Percentiles rank a stretch among this genome's conserved stretches.
Conservation (phyloP, 2,888 invertebrate species). For the Mesoligia furuncula region DNA sequence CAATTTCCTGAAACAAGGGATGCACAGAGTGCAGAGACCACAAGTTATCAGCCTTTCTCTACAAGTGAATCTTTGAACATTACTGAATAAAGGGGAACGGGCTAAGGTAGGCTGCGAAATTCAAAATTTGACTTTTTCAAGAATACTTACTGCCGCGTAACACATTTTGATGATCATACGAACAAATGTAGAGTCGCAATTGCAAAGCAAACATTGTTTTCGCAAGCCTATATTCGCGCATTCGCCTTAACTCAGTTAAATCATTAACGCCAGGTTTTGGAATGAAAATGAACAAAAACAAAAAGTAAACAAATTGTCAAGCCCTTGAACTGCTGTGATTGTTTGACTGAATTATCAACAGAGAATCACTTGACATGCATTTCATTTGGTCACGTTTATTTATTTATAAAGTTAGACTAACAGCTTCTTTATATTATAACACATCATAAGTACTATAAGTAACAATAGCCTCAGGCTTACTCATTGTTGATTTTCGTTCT, state of each 20-base stretch:
- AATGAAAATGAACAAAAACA: neutral
- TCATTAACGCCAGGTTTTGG: neutral
- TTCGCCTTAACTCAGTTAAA: neutral
- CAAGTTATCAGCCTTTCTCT: conserved; percentile 27
- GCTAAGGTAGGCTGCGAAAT: neutral
- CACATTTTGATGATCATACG: neutral
- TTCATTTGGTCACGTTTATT: neutral
- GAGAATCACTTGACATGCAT: neutral
- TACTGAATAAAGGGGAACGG: neutral
- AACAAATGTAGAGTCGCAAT: neutral
- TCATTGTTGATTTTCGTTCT: neutral
- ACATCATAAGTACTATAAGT: too few species aligned
- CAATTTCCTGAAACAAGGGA: conserved; percentile 12
- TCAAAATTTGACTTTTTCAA: neutral
- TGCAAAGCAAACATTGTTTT: too few species aligned
- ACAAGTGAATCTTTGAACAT: conserved; percentile 21
- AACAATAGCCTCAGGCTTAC: neutral
- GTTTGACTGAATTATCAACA: neutral
- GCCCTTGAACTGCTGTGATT: neutral
- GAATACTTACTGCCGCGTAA: too few species aligned
- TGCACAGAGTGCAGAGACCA: neutral
- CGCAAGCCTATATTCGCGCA: neutral
- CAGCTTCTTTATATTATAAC: neutral
- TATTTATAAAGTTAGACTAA: neutral
- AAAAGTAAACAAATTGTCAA: neutral